Evolutionary conservation across 1,140 invertebrate species (phyloP).

Genomic region (Proctacanthus coquilletti): DNA sequence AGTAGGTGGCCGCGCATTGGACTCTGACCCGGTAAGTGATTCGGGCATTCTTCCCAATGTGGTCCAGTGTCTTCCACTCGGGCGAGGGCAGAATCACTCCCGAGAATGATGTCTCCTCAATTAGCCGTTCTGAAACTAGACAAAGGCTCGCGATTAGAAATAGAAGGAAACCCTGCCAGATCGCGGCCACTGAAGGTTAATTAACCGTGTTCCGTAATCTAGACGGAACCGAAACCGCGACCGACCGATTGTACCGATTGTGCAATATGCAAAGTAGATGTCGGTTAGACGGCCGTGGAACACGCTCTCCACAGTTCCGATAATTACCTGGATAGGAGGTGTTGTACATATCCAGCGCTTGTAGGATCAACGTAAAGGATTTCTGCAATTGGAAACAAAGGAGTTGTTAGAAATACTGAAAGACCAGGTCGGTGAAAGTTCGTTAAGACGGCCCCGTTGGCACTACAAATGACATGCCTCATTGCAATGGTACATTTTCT

Average conservation of each 20-base stretch:
- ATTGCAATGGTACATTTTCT: no score
- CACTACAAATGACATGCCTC: no score
- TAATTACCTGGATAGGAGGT: slow-evolving; percentile 47
- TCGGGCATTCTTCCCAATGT: slow-evolving; percentile 54
- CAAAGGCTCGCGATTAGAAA: no score
- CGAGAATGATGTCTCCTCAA: slow-evolving; percentile 78
- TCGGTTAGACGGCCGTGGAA: not conserved
- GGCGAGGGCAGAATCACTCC: slow-evolving; percentile 75
- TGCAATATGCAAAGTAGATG: slow-evolving; percentile 3
- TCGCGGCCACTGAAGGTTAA: no score
- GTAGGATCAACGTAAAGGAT: slow-evolving; percentile 79
- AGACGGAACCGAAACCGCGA: not conserved
- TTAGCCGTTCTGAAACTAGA: slow-evolving; percentile 52
- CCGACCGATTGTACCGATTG: not conserved
- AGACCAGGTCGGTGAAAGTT: no score
- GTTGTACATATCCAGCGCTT: slow-evolving; percentile 70
- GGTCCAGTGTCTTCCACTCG: slow-evolving; percentile 79
- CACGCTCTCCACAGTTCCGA: not conserved
- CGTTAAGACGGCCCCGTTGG: no score
- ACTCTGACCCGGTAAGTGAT: slow-evolving; percentile 81
- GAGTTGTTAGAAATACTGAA: no score
- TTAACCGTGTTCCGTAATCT: not conserved
- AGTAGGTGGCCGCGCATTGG: slow-evolving; percentile 80
- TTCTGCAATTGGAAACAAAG: slow-evolving; percentile 41
- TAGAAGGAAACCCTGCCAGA: no score